Conservation (phyloP, 2,888 invertebrate genomes). For the Oscheius onirici region DNA sequence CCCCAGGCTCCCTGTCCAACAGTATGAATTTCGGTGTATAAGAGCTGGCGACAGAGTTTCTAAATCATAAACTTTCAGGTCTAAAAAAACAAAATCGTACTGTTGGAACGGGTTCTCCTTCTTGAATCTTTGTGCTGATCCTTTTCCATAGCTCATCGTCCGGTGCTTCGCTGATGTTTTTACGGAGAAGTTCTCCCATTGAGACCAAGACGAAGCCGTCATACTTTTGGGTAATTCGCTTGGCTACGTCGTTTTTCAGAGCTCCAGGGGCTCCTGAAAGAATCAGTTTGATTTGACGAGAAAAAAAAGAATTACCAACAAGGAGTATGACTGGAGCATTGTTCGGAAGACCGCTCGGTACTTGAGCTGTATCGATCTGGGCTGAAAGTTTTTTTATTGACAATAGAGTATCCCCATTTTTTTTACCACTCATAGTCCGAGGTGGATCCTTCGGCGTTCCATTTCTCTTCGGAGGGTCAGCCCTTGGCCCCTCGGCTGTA, state of each 20-base stretch:
- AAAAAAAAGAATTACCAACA: slow-evolving; percentile 52
- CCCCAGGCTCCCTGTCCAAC: slow-evolving; percentile 71
- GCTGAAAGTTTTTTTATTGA: neutral
- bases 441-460: slow-evolving; percentile 1
- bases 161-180: slow-evolving; percentile 61
- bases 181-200: slow-evolving; percentile 72
- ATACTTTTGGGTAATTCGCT: slow-evolving; percentile 68
- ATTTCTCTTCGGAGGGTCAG: neutral
- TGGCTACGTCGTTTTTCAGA: slow-evolving; percentile 62
- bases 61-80: no score
- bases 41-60: slow-evolving; percentile 72
- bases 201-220: slow-evolving; percentile 67
- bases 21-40: slow-evolving; percentile 70
- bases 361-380: neutral
- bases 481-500: neutral
- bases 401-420: neutral
- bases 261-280: slow-evolving; percentile 69
- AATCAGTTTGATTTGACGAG: no score
- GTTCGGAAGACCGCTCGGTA: slow-evolving; percentile 52
- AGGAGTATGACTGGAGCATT: slow-evolving; percentile 69
- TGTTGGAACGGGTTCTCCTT: slow-evolving; percentile 68
- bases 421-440: slow-evolving; percentile 6
- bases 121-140: slow-evolving; percentile 70
- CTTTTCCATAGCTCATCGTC: slow-evolving; percentile 67
- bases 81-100: no score